These are phyloP conservation scores for Euclidia mi DNA, from an alignment of 2,888 invertebrate species.

Conservation along the genomic window DNA sequence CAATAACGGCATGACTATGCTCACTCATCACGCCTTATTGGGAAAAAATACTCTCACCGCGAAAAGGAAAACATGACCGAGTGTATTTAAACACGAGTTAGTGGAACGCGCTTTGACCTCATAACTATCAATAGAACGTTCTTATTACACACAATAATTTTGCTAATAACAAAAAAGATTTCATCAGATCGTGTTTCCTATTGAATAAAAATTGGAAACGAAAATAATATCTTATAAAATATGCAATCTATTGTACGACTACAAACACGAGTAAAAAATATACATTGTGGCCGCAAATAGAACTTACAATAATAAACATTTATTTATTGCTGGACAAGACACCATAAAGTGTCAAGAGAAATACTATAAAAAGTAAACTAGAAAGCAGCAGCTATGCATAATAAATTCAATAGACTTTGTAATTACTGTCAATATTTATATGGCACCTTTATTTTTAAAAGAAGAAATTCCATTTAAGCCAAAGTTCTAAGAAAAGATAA, in stretches of 20 bases:
- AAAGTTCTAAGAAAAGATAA: too few species aligned
- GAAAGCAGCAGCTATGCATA: constrained; percentile 23
- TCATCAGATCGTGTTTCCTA: constrained; percentile 49
- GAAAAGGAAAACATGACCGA: constrained; percentile 78
- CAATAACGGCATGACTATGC: constrained; percentile 78
- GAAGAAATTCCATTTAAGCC: too few species aligned
- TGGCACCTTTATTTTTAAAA: too few species aligned
- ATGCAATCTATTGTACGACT: constrained; percentile 5
- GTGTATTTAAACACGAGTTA: constrained; percentile 66
- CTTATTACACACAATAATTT: constrained; percentile 59
- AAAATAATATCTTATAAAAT: constrained; percentile 21
- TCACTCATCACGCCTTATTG: constrained; percentile 74
- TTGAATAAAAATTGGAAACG: constrained; percentile 45
- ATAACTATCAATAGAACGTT: constrained; percentile 60
- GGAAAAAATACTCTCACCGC: constrained; percentile 79
- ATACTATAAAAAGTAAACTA: constrained; percentile 25
- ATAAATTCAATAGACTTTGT: constrained; percentile 19
- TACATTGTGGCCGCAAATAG: constrained; percentile 23
- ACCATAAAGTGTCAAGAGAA: constrained; percentile 42
- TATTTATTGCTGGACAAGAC: constrained; percentile 34
- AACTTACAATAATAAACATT: constrained; percentile 32
- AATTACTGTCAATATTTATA: too few species aligned
- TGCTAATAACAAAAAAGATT: constrained; percentile 58
- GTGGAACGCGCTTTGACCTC: constrained; percentile 76
- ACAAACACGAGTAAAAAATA: constrained; percentile 14